phyloP scores from a whole-genome alignment of 1,140 invertebrate genomes.

The Drosophila ficusphila region DNA sequence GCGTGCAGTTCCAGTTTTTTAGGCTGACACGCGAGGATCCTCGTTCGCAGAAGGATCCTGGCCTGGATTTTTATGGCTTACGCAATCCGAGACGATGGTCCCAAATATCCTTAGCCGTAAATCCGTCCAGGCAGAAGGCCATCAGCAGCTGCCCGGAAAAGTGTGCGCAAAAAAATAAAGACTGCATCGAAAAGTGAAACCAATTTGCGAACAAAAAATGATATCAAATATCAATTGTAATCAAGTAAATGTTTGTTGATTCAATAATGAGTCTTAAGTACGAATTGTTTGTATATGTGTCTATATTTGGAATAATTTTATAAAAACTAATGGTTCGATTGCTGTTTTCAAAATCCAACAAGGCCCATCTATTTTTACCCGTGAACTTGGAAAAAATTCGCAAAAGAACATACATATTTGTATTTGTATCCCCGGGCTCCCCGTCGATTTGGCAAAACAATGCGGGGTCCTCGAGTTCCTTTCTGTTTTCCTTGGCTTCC shows the following conservation, averaged over 20 bases:
- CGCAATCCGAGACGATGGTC: conserved; percentile 46
- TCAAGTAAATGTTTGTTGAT: conserved; percentile 7
- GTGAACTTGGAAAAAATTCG: not conserved
- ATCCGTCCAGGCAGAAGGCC: conserved; percentile 37
- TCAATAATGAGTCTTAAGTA: not conserved
- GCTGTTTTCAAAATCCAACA: too few species aligned
- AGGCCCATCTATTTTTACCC: not conserved
- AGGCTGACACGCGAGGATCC: conserved; percentile 67
- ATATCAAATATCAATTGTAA: conserved; percentile 51
- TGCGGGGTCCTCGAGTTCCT: conserved; percentile 39
- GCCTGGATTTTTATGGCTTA: conserved; percentile 60
- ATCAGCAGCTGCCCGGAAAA: conserved; percentile 25
- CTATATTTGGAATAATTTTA: too few species aligned
- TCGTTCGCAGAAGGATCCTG: conserved; percentile 48
- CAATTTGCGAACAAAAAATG: conserved; percentile 5
- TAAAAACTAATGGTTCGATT: too few species aligned
- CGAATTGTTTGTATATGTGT: too few species aligned
- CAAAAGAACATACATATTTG: not conserved
- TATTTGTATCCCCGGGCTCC: not conserved
- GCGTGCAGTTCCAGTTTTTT: conserved; percentile 76
- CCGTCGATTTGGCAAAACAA: conserved; percentile 32
- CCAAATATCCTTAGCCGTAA: conserved; percentile 33
- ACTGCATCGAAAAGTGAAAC: not conserved
- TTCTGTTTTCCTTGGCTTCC: conserved; percentile 51
- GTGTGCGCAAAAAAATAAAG: conserved; percentile 24